These are phyloP conservation scores for Euphonia xanthogaster DNA, from an alignment of 2,797 vertebrate species.

Conservation along the genomic window DNA sequence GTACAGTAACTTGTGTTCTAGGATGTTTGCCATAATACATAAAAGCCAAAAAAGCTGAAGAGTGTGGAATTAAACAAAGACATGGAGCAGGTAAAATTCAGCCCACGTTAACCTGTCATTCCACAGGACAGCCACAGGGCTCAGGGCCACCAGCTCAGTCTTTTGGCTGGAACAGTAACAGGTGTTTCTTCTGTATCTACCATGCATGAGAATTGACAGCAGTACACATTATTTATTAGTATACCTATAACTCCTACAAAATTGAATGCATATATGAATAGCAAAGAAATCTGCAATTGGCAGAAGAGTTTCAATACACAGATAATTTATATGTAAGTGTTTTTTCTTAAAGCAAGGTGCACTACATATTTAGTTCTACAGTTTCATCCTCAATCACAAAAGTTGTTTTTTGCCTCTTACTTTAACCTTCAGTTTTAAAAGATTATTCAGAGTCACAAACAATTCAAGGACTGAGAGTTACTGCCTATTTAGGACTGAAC, in stretches of 20 bases:
- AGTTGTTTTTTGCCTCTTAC: neutral
- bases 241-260: neutral
- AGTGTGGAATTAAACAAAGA: conserved; percentile 51
- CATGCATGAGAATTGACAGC: neutral
- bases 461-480: neutral
- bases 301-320: neutral
- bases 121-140: neutral
- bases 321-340: neutral
- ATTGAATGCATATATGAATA: neutral
- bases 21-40: conserved; percentile 56
- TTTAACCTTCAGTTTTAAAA: neutral
- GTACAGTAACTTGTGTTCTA: conserved; percentile 48
- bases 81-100: conserved; percentile 43
- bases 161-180: neutral
- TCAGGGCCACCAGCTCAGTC: conserved; percentile 22
- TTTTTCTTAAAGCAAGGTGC: neutral
- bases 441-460: neutral
- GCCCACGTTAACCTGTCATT: conserved; percentile 58
- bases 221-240: neutral
- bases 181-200: neutral
- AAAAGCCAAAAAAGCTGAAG: conserved; percentile 34
- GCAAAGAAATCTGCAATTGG: neutral
- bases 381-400: neutral
- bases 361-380: neutral
- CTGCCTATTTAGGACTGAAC: neutral